Evolutionary conservation across 2,888 invertebrate species (phyloP).

Genomic region (Aelia acuminata): DNA sequence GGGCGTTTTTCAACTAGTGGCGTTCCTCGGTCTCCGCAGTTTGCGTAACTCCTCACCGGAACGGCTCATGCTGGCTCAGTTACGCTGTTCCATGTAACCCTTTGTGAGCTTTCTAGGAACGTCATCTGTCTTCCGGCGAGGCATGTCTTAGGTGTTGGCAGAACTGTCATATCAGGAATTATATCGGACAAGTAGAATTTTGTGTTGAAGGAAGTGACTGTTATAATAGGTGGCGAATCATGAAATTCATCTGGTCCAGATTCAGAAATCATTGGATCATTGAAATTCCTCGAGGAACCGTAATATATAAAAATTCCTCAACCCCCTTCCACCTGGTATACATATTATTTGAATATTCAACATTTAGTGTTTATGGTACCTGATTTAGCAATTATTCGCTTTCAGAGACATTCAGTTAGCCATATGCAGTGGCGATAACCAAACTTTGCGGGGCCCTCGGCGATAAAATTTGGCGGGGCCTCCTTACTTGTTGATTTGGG

Average conservation of each 20-base stretch:
- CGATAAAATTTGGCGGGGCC: no score
- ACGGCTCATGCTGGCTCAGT: conserved; percentile 22
- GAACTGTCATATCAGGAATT: conserved; percentile 1
- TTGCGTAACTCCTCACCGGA: conserved; percentile 20
- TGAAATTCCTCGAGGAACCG: neutral
- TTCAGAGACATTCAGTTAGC: no score
- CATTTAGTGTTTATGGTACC: no score
- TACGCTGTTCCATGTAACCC: conserved; percentile 28
- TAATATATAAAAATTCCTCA: no score
- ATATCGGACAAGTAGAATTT: neutral
- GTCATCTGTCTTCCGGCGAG: conserved; percentile 16
- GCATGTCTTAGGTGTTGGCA: neutral
- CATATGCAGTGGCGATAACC: no score
- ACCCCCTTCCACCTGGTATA: no score
- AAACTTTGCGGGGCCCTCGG: no score
- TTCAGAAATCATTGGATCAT: neutral
- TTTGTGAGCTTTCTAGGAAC: conserved; percentile 33
- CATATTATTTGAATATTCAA: no score
- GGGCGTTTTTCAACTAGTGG: neutral
- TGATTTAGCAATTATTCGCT: no score
- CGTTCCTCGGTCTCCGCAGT: neutral
- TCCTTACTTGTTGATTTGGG: no score
- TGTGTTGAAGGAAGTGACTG: neutral
- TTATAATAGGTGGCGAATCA: neutral
- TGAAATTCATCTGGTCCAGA: neutral